Evolutionary conservation across 1,140 invertebrate species (phyloP), one percentile per base, ranked within the genome.

Genomic region (Helicoverpa armigera): DNA sequence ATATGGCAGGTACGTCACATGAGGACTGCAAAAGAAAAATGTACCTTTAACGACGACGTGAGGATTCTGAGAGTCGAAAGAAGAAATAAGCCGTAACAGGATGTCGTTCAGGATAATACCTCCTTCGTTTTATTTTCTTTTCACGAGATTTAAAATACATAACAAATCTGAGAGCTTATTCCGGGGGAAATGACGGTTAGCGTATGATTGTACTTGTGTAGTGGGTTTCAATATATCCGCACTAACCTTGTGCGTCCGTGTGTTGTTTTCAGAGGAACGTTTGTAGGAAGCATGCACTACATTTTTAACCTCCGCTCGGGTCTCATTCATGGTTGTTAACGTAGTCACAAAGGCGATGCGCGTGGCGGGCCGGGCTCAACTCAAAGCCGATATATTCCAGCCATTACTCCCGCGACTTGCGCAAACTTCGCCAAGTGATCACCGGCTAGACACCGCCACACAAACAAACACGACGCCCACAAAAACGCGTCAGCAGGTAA

Each of bases 11-110:
- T 92, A 94, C 89, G 86, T 89, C 88, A 89, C 87, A 91, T 88
- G 89, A 94, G 92, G 90, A 91, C 91, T 94, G 92, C 88, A 83
- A 93, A 93, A 95, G 94, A 95, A 95, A 94, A 95, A 95, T 94
- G 92, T 94, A 94, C 93, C 91, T 94, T 93, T 93, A 94, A 94
- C 90, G 92, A 94, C 92, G 85, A 91, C 86, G 87, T 90, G 88
- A 93, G 91, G 91, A 93, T 92, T 91, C 92, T 91, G 86, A 90
- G 61, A 77, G 91, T 89, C 89, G 91, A 88, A 84, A 87, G 87
- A 88, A 91, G 92, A 93, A 94, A 93, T 94, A 94, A 95, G 91
- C 92, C 89, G 91, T 91, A 91, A 94, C 91, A 90, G 90, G 90
- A 94, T 91, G 91, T 94, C 91, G 89, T 94, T 94, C 89, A 91